Base-by-base conservation (phyloP, 37 sponge, comb jelly and placozoan genomes). In the Lycopodina hypogea region DNA sequence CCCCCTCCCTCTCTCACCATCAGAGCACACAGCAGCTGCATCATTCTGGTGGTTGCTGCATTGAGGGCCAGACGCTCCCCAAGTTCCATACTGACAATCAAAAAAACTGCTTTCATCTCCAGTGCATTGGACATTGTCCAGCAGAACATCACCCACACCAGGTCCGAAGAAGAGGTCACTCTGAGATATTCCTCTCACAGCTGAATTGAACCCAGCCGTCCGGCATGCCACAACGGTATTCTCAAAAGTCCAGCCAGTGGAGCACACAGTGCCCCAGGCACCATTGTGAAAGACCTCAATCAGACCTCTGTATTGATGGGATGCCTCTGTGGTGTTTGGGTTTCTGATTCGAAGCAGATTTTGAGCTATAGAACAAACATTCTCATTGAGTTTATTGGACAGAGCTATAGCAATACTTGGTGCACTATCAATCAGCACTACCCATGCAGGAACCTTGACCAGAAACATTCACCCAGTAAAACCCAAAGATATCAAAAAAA, bases 261-360 rank as follows among this genome's bases (percentile, higher is more conserved):
- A 29, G n/a, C 88, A 88, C 23, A 88, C 53, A 23, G 88, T 82
- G 24, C 84, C 84, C 88, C 88, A 88, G 15, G 2, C 64, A 34
- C 66, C 66, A 35, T 71, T 82, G 68, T 82, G 63, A 24, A 3
- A 68, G 17, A 83, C 38, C 59, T 88, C 84, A n/a, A 88, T 78
- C 6, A 83, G 19, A n/a, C 88, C 88, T 40, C 69, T 41, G 62
- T 84, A 84, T 62, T 84, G 84, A 3, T 33, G 14, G 3, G 45
- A 59, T 2, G 62, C 36, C 11, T 26, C 28, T 3, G 69, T 77
- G 36, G 28, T 70, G 84, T 77, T 77, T 3, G 62, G 42, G 78
- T 84, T 84, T 1, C 51, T 38, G 3, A 81, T 18, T 0, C 82
- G 82, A 1, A 81, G 51, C 6, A 30, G 17, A 30, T 66, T 64